These are phyloP conservation scores for Eledone cirrhosa DNA, from an alignment of 2,888 invertebrate species.

Conservation along the genomic window DNA sequence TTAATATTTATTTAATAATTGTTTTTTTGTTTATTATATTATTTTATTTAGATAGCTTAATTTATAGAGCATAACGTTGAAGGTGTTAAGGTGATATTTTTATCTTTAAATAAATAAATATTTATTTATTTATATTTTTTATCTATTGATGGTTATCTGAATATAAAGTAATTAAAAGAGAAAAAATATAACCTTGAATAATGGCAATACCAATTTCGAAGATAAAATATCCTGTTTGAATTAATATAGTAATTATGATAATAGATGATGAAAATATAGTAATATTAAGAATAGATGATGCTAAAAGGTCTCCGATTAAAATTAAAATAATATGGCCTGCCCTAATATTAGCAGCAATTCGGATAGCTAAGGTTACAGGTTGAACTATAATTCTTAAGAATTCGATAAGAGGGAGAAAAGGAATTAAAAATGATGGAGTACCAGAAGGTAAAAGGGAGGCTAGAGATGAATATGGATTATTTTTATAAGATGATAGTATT, in stretches of 20 bases:
- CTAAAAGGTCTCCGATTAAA: too few species aligned
- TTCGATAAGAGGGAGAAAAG: slow-evolving; percentile 81
- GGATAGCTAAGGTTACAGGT: slow-evolving; percentile 76
- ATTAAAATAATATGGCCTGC: too few species aligned
- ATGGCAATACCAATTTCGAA: slow-evolving; percentile 47
- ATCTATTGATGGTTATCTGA: slow-evolving; percentile 39
- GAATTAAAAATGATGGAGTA: slow-evolving; percentile 74
- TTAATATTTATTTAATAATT: slow-evolving; percentile 1
- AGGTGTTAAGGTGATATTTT: not conserved
- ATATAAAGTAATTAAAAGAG: slow-evolving; percentile 41
- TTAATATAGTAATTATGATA: too few species aligned
- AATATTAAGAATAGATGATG: too few species aligned
- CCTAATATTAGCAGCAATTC: slow-evolving; percentile 78
- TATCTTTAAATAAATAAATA: not conserved
- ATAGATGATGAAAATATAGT: too few species aligned
- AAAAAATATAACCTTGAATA: slow-evolving; percentile 49
- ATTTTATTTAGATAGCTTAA: too few species aligned
- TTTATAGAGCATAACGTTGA: too few species aligned
- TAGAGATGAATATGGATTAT: slow-evolving; percentile 75
- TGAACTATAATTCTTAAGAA: slow-evolving; percentile 79
- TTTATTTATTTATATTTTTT: not conserved
- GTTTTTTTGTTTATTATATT: not conserved
- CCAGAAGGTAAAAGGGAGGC: slow-evolving; percentile 77
- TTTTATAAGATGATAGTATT: slow-evolving; percentile 75
- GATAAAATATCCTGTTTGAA: too few species aligned